phyloP scores from a whole-genome alignment of 1,140 invertebrate species.

The Bombus huntii region DNA sequence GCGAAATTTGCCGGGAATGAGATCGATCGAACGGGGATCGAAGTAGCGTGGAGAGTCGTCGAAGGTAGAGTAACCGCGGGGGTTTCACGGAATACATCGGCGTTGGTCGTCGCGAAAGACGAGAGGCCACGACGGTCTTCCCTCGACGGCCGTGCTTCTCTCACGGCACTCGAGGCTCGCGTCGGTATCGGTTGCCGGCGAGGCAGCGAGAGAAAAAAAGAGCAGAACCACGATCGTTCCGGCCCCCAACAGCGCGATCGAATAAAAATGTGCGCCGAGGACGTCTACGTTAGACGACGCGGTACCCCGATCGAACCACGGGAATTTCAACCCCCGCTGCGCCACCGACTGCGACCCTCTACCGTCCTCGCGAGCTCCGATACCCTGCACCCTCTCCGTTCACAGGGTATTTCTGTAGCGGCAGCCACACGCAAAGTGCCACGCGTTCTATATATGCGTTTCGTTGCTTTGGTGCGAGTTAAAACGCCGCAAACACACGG shows the following conservation, averaged over 20 bases:
- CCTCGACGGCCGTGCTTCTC: slow-evolving; percentile 50
- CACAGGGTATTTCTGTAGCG: slow-evolving; percentile 62
- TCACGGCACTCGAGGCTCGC: slow-evolving; percentile 71
- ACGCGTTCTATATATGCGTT: slow-evolving; percentile 63
- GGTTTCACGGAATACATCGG: slow-evolving; percentile 17
- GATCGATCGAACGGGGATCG: slow-evolving; percentile 31
- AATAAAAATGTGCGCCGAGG: slow-evolving; percentile 67
- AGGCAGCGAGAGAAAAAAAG: slow-evolving; percentile 49
- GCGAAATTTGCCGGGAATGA: not conserved
- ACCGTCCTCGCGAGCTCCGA: not conserved
- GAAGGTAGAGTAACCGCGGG: slow-evolving; percentile 22
- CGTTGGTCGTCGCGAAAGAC: slow-evolving; percentile 15
- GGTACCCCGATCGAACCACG: slow-evolving; percentile 44
- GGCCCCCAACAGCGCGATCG: slow-evolving; percentile 74
- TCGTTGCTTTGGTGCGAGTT: not conserved
- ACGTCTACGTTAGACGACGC: slow-evolving; percentile 43
- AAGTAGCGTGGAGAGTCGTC: slow-evolving; percentile 25
- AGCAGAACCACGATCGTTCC: slow-evolving; percentile 46
- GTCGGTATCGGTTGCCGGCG: slow-evolving; percentile 44
- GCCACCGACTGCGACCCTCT: slow-evolving; percentile 24
- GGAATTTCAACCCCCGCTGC: slow-evolving; percentile 70
- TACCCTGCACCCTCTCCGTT: slow-evolving; percentile 31
- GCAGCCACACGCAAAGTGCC: slow-evolving; percentile 68
- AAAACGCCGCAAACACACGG: slow-evolving; percentile 7
- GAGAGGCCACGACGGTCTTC: not conserved